A percentile compares a stretch with the other conserved stretches of the same genome.
phyloP scores from a whole-genome alignment of 2,113 vertebrate genomes.

The Chaetura pelagica region DNA sequence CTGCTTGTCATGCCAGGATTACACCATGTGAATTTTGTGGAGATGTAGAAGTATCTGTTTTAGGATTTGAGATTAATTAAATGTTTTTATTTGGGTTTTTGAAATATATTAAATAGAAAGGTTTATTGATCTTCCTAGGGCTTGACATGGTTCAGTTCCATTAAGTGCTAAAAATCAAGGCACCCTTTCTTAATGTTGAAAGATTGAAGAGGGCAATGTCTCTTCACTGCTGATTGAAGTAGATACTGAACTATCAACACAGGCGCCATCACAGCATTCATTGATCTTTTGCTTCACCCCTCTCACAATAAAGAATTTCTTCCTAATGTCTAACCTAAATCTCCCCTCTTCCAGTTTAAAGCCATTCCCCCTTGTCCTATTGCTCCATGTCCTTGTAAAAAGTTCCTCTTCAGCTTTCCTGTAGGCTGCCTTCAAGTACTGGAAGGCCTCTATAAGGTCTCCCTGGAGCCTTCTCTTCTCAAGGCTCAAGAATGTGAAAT shows the following conservation, averaged over 20 bases:
- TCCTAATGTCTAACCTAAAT: too few relatives aligned
- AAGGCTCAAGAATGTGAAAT: too few relatives aligned
- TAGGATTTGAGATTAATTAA: background rate
- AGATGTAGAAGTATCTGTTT: background rate
- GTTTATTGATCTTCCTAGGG: background rate
- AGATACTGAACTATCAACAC: background rate
- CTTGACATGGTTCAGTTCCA: background rate
- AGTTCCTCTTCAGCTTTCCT: too few relatives aligned
- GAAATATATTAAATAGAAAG: background rate
- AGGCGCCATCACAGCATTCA: background rate
- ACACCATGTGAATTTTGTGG: background rate
- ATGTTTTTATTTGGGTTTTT: background rate
- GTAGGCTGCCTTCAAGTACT: too few relatives aligned
- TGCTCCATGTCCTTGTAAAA: too few relatives aligned
- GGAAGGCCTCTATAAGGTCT: too few relatives aligned
- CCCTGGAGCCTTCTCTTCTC: too few relatives aligned
- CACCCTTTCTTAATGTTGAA: background rate
- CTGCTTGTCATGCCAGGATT: background rate
- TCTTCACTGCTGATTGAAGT: background rate
- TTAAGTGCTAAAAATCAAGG: background rate
- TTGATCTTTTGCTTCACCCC: background rate
- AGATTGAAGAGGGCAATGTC: background rate
- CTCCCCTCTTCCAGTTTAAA: too few relatives aligned
- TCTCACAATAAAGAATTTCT: too few relatives aligned
- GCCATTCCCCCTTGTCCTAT: too few relatives aligned